Percentiles rank a stretch among this genome's conserved stretches.
These are phyloP conservation scores for Dendroctonus ponderosae DNA, from an alignment of 1,140 invertebrate species.

Conservation along the genomic window DNA sequence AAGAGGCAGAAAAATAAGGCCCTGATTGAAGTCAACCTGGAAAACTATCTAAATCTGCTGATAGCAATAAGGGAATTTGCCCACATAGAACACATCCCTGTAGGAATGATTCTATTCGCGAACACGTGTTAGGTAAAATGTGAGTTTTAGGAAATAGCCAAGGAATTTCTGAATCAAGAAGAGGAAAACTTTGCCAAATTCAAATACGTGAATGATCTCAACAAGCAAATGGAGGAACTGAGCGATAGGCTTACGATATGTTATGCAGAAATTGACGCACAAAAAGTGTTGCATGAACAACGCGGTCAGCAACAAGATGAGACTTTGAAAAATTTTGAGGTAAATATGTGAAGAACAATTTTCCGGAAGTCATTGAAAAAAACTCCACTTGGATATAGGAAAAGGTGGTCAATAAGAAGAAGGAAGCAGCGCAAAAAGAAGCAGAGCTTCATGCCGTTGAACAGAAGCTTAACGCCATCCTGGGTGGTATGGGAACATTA, in stretches of 20 bases:
- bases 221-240: conserved; percentile 74
- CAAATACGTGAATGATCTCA: conserved; percentile 89
- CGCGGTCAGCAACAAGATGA: conserved; percentile 55
- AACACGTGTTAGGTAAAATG: no score
- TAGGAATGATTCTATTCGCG: not conserved
- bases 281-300: conserved; percentile 51
- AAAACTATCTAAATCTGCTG: conserved; percentile 71
- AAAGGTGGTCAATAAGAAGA: conserved; percentile 48
- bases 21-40: conserved; percentile 66
- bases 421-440: conserved; percentile 52
- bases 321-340: conserved; percentile 50
- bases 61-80: conserved; percentile 61
- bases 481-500: conserved; percentile 59
- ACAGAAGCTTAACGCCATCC: conserved; percentile 53
- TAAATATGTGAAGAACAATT: not conserved
- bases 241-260: conserved; percentile 40
- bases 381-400: conserved; percentile 32
- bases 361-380: not conserved
- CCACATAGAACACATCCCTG: conserved; percentile 12
- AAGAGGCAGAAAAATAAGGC: conserved; percentile 61
- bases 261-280: conserved; percentile 48
- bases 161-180: conserved; percentile 79
- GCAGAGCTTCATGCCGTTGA: conserved; percentile 54
- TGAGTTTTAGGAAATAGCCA: conserved; percentile 54
- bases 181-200: conserved; percentile 90